Percentiles rank a stretch among this genome's conserved stretches.
Evolutionary conservation across 2,888 invertebrate species (phyloP).

Genomic region (Leptopterna dolabrata): DNA sequence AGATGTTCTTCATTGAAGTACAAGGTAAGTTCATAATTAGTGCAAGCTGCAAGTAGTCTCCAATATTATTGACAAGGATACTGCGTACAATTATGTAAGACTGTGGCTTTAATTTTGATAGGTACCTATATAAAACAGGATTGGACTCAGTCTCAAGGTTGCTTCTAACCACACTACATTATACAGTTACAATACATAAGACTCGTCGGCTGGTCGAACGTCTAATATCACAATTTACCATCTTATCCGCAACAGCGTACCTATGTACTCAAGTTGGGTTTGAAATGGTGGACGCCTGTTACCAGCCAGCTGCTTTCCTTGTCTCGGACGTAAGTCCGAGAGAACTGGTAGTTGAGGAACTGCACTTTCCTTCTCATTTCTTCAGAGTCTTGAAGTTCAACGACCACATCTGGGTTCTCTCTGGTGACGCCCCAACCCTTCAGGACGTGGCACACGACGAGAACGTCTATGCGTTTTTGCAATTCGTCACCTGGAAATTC

Average conservation of each 20-base stretch:
- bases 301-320: conserved; percentile 20
- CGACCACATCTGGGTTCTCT: background rate
- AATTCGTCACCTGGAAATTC: background rate
- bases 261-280: background rate
- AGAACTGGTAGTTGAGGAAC: conserved; percentile 30
- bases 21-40: too few species aligned
- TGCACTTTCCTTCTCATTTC: conserved; percentile 13
- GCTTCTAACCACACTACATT: background rate
- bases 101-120: background rate
- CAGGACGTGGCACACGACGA: conserved; percentile 22
- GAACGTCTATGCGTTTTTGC: background rate
- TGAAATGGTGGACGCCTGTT: conserved; percentile 30
- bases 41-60: too few species aligned
- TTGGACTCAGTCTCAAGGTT: background rate
- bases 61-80: background rate
- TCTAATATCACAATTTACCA: background rate
- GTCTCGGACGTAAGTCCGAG: background rate
- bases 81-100: background rate
- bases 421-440: background rate
- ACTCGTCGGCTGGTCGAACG: background rate
- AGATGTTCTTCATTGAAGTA: too few species aligned
- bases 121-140: background rate
- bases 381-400: background rate
- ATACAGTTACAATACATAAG: background rate
- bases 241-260: background rate